Evolutionary conservation across 2,113 vertebrate species (phyloP).

Genomic region (Ivindomyrus marchei): DNA sequence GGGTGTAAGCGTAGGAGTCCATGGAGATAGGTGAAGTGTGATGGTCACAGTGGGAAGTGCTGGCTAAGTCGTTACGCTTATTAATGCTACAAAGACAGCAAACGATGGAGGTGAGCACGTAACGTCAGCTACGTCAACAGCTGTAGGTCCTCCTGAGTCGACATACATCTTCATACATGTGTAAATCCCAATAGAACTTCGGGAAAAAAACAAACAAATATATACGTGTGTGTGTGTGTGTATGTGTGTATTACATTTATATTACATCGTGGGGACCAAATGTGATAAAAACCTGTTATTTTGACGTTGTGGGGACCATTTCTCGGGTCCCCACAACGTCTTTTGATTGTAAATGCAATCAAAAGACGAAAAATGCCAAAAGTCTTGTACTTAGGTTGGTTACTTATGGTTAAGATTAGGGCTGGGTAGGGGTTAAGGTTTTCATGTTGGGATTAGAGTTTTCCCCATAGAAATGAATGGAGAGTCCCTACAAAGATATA

Average conservation of each 20-base stretch:
- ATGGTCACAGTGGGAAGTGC: not conserved
- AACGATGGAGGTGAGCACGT: not conserved
- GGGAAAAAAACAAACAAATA: not conserved
- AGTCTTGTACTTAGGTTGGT: too few relatives aligned
- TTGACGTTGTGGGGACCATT: too few relatives aligned
- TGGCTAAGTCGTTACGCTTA: not conserved
- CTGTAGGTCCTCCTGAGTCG: not conserved
- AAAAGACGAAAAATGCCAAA: too few relatives aligned
- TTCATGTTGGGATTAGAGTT: too few relatives aligned
- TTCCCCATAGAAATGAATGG: too few relatives aligned
- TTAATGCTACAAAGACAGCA: not conserved
- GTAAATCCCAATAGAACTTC: not conserved
- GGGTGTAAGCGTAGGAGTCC: not conserved
- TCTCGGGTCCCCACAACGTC: too few relatives aligned
- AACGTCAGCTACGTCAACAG: not conserved
- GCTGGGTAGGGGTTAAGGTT: too few relatives aligned
- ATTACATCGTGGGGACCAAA: too few relatives aligned
- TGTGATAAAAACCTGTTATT: too few relatives aligned
- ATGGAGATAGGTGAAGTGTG: not conserved
- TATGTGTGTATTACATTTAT: not conserved
- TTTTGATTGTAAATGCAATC: too few relatives aligned
- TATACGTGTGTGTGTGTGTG: not conserved
- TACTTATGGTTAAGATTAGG: too few relatives aligned
- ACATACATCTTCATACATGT: not conserved
- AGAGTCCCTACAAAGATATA: too few relatives aligned